phyloP scores from a whole-genome alignment of 2,888 invertebrate species.

The Chymomyza caudatula region DNA sequence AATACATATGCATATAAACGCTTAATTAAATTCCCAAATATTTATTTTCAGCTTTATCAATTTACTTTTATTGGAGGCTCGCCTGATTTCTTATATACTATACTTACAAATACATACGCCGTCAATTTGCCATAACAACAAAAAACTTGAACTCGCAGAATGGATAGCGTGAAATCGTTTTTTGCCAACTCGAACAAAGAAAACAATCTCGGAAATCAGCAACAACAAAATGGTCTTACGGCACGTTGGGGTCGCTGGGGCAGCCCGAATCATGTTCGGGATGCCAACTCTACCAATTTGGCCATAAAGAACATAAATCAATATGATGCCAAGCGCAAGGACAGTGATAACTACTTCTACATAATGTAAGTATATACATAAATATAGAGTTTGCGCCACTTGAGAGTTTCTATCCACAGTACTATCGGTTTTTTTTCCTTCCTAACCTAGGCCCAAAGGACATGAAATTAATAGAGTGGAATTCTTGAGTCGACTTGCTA shows the following conservation, averaged over 20 bases:
- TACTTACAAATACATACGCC: not conserved
- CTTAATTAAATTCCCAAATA: constrained; percentile 20
- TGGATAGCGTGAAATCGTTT: constrained; percentile 74
- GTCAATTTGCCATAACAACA: not conserved
- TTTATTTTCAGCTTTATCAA: constrained; percentile 62
- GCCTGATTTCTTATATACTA: constrained; percentile 27
- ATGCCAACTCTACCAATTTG: constrained; percentile 43
- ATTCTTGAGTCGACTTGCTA: too few relatives aligned
- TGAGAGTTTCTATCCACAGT: too few relatives aligned
- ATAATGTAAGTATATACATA: constrained; percentile 74
- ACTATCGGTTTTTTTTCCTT: too few relatives aligned
- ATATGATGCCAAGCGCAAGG: constrained; percentile 67
- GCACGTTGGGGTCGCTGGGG: constrained; percentile 58
- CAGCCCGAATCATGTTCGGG: constrained; percentile 35
- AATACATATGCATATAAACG: constrained; percentile 22
- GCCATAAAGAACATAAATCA: constrained; percentile 49
- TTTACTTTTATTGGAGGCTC: constrained; percentile 54
- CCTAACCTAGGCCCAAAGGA: too few relatives aligned
- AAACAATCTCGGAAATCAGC: constrained; percentile 52
- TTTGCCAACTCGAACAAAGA: constrained; percentile 63
- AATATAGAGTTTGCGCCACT: too few relatives aligned
- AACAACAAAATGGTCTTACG: constrained; percentile 39
- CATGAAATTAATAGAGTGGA: too few relatives aligned
- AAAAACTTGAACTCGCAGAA: constrained; percentile 26
- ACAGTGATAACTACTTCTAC: constrained; percentile 76